These are phyloP conservation scores for Bradynema listronoti DNA, from an alignment of 1,140 invertebrate genomes.

Conservation along the genomic window DNA sequence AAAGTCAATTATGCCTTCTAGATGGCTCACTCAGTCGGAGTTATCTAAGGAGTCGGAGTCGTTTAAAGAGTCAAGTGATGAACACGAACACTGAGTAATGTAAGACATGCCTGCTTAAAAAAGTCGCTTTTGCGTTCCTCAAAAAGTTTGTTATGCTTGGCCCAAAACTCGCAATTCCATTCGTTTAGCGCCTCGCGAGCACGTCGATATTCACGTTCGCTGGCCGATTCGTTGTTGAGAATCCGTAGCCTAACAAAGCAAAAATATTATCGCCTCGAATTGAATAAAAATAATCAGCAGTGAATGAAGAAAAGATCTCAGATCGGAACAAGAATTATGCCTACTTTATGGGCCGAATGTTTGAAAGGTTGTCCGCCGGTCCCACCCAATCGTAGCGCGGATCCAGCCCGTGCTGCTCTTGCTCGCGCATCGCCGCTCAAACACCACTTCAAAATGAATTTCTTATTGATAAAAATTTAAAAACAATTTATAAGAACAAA, in stretches of 20 bases:
- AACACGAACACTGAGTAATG: background rate
- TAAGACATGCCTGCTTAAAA: constrained; percentile 39
- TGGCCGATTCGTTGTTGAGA: constrained; percentile 41
- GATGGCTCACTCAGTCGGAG: too few species aligned
- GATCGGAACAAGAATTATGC: constrained; percentile 1
- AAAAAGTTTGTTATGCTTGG: constrained; percentile 42
- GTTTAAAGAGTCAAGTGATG: too few species aligned
- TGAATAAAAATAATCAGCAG: too few species aligned
- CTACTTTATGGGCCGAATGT: constrained; percentile 45
- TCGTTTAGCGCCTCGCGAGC: constrained; percentile 45
- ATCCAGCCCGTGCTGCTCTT: constrained; percentile 28
- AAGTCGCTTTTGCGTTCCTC: constrained; percentile 41
- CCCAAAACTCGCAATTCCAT: constrained; percentile 49
- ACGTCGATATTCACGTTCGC: constrained; percentile 37
- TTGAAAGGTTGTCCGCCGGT: constrained; percentile 45
- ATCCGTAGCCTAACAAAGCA: constrained; percentile 34
- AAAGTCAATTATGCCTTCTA: too few species aligned
- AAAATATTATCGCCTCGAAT: constrained; percentile 4
- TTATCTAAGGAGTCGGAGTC: too few species aligned
- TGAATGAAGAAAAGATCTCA: background rate
- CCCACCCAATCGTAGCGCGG: constrained; percentile 52
- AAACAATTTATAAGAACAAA: too few species aligned
- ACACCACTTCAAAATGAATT: background rate
- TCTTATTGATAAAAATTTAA: too few species aligned
- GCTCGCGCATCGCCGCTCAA: background rate